Conservation (phyloP, 1,140 invertebrate genomes). For the Whitmania pigra region DNA sequence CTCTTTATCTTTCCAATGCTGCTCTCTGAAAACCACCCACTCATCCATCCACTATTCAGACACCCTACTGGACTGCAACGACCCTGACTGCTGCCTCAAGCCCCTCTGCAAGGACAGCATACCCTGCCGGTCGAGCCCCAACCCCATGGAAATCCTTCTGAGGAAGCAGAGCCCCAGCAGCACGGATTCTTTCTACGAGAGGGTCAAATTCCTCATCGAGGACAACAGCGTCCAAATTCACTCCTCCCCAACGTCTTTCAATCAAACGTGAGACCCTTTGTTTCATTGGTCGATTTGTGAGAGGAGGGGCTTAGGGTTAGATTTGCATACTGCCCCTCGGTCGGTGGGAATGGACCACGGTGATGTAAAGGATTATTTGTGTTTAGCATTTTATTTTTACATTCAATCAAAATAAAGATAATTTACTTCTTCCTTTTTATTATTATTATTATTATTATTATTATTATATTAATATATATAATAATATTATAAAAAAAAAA, state of each 20-base stretch:
- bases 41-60: constrained; percentile 50
- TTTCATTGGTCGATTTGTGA: background rate
- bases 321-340: background rate
- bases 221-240: constrained; percentile 93
- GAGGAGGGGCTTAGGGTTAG: background rate
- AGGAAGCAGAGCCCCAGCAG: constrained; percentile 85
- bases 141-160: constrained; percentile 76
- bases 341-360: background rate
- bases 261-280: constrained; percentile 65
- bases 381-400: too few species aligned
- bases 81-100: constrained; percentile 82
- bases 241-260: constrained; percentile 81
- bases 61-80: constrained; percentile 87
- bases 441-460: too few species aligned
- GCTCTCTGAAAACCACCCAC: background rate
- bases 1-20: too few species aligned
- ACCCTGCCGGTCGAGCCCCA: constrained; percentile 76
- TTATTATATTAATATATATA: too few species aligned
- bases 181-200: constrained; percentile 91
- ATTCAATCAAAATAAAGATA: too few species aligned
- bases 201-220: constrained; percentile 94
- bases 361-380: too few species aligned
- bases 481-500: too few species aligned
- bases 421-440: too few species aligned
- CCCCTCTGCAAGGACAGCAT: constrained; percentile 66